Conservation (phyloP, 2,888 invertebrate genomes). For the Dolomedes plantarius region DNA sequence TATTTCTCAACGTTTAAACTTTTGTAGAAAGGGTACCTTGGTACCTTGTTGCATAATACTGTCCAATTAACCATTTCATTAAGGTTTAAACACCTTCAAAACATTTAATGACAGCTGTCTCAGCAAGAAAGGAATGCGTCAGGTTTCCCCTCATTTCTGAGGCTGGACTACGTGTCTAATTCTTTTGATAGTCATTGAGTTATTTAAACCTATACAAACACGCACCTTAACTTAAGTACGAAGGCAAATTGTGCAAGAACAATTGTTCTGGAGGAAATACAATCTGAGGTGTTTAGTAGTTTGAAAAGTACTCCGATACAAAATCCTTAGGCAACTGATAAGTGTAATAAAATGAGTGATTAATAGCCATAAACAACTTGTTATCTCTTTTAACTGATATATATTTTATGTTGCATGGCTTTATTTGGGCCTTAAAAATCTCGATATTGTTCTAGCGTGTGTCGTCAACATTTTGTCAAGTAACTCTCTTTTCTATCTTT, state of each 20-base stretch:
- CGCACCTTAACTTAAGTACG: too few relatives aligned
- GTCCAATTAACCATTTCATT: too few relatives aligned
- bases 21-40: too few relatives aligned
- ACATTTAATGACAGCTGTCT: too few relatives aligned
- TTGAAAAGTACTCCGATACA: constrained; percentile 8
- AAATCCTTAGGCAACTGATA: background rate
- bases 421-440: constrained; percentile 10
- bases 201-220: background rate
- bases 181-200: too few relatives aligned
- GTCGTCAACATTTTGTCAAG: constrained; percentile 7
- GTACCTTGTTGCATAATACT: too few relatives aligned
- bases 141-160: too few relatives aligned
- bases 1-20: too few relatives aligned
- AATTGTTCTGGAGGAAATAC: background rate
- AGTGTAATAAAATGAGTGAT: constrained; percentile 6
- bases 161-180: too few relatives aligned
- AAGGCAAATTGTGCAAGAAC: background rate
- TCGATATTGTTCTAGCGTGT: constrained; percentile 10
- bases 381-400: constrained; percentile 8
- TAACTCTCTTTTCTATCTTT: constrained; percentile 28
- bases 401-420: background rate
- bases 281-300: background rate
- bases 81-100: too few relatives aligned
- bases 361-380: constrained; percentile 14
- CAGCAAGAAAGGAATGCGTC: too few relatives aligned